phyloP scores from a whole-genome alignment of 2,113 vertebrate species.

The Orientallactaga bullata region DNA sequence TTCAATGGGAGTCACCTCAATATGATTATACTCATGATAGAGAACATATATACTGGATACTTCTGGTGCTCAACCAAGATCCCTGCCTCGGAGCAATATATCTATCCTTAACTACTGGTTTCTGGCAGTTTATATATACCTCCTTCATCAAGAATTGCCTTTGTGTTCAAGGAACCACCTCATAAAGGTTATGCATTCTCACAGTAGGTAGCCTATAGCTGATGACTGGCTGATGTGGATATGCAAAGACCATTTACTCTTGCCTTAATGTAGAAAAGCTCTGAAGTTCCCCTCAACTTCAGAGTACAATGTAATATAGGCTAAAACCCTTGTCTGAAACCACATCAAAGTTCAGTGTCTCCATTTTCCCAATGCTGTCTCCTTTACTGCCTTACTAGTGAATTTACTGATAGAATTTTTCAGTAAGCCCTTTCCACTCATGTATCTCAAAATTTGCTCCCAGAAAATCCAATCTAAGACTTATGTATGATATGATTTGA shows the following conservation, averaged over 20 bases:
- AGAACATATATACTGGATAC: background rate
- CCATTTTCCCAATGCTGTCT: background rate
- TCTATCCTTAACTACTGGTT: background rate
- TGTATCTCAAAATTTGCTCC: constrained; percentile 20
- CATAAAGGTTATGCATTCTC: background rate
- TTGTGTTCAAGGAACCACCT: constrained; percentile 10
- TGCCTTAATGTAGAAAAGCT: background rate
- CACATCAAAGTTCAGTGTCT: background rate
- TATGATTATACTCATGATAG: background rate
- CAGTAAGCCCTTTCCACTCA: background rate
- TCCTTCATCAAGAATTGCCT: background rate
- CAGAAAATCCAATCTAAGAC: constrained; percentile 13
- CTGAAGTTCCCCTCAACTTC: background rate
- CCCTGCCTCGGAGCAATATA: background rate
- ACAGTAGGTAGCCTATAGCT: background rate
- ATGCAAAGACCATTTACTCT: background rate
- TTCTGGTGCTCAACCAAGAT: background rate
- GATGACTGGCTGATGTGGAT: background rate
- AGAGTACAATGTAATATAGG: background rate
- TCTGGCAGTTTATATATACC: background rate
- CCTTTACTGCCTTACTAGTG: background rate
- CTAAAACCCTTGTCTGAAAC: background rate
- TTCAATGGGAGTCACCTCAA: background rate
- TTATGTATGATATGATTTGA: background rate
- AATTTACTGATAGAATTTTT: constrained; percentile 37